phyloP scores from a whole-genome alignment of 2,888 invertebrate genomes.

The Synanthedon myopaeformis region DNA sequence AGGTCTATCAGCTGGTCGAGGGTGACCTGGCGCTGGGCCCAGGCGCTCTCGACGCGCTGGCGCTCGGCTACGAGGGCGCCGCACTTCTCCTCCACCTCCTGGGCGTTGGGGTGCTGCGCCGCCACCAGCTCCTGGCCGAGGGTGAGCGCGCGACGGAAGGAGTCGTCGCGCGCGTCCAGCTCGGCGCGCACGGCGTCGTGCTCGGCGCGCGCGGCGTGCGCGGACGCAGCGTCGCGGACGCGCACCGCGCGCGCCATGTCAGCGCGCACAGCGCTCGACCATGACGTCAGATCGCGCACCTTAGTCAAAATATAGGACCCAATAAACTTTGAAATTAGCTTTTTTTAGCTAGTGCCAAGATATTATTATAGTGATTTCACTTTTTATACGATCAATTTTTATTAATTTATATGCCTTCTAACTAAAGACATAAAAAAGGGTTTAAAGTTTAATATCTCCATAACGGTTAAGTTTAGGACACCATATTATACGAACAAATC shows the following conservation, averaged over 20 bases:
- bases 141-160: conserved; percentile 78
- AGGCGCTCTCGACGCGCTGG: conserved; percentile 82
- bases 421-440: too few species aligned
- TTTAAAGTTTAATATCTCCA: too few species aligned
- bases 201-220: conserved; percentile 83
- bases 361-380: too few species aligned
- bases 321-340: too few species aligned
- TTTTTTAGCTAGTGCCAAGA: too few species aligned
- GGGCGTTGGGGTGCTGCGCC: conserved; percentile 53
- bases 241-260: conserved; percentile 84
- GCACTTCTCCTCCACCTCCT: conserved; percentile 83
- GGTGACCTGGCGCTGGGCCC: conserved; percentile 90
- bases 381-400: too few species aligned
- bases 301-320: conserved; percentile 16
- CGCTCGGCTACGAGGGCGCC: conserved; percentile 82
- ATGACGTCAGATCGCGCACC: conserved; percentile 89
- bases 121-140: conserved; percentile 86
- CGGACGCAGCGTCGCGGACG: conserved; percentile 83
- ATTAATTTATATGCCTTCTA: too few species aligned
- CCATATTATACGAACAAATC: too few species aligned
- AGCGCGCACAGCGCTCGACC: conserved; percentile 84
- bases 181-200: conserved; percentile 51
- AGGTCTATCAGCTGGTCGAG: conserved; percentile 92
- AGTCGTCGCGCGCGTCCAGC: conserved; percentile 86
- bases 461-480: too few species aligned